Evolutionary conservation across 2,888 invertebrate species (phyloP).

Genomic region (Rotaria macrura): DNA sequence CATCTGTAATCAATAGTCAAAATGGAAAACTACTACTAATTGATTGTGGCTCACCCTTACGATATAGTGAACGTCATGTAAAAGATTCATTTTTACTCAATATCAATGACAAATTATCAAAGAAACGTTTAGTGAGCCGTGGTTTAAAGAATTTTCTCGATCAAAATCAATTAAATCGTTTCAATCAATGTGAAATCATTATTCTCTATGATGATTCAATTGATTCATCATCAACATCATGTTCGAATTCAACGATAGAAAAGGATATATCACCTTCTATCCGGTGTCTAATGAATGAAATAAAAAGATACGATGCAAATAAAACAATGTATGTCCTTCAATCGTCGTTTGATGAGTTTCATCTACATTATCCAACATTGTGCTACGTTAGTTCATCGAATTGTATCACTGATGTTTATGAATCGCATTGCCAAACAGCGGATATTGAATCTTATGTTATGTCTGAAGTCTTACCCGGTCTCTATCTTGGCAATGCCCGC

Average conservation of each 20-base stretch:
- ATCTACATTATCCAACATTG: neutral
- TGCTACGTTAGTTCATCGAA: neutral
- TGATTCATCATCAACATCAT: neutral
- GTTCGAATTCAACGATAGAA: neutral
- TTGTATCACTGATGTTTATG: too few relatives aligned
- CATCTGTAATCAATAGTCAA: neutral
- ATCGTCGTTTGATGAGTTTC: neutral
- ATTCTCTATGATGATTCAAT: constrained; percentile 18
- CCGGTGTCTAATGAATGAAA: neutral
- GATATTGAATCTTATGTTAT: neutral
- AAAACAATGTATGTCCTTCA: neutral
- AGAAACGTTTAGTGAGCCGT: constrained; percentile 5
- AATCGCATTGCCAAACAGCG: neutral
- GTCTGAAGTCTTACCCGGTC: neutral
- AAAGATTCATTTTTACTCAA: neutral
- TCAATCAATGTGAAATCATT: neutral
- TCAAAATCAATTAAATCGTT: neutral
- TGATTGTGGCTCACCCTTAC: constrained; percentile 5
- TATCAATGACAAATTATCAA: neutral
- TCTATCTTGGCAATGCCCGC: neutral
- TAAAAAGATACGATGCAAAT: neutral
- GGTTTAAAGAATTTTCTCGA: constrained; percentile 4
- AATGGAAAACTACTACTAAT: neutral
- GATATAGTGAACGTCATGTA: neutral
- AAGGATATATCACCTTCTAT: neutral